phyloP scores from a whole-genome alignment of 2,113 vertebrate genomes.

The Anser brachyrhynchus region DNA sequence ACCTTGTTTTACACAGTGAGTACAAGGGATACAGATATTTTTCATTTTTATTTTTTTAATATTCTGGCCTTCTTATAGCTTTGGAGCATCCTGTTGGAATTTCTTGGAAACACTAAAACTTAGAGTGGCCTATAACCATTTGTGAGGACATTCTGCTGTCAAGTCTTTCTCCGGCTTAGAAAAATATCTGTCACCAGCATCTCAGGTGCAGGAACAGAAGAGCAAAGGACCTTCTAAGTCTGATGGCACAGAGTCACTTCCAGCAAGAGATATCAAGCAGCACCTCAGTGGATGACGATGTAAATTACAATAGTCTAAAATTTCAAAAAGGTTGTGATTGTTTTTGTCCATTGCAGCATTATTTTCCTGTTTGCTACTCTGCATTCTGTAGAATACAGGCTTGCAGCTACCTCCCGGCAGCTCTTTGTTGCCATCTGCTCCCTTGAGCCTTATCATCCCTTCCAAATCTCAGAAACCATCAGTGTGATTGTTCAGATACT shows the following conservation, averaged over 20 bases:
- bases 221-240: background rate
- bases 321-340: background rate
- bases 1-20: background rate
- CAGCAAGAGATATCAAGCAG: background rate
- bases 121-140: background rate
- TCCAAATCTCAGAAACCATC: background rate
- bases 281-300: background rate
- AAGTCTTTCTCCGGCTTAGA: background rate
- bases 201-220: background rate
- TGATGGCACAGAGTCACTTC: background rate
- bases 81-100: background rate
- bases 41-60: background rate
- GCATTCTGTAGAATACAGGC: background rate
- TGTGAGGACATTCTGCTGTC: background rate
- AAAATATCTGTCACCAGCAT: background rate
- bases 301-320: background rate
- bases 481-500: background rate
- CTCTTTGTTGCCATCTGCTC: background rate
- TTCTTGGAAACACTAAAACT: background rate
- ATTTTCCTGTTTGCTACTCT: background rate
- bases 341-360: background rate
- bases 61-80: background rate
- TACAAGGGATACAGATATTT: background rate
- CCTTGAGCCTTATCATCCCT: background rate
- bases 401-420: background rate